Base-by-base conservation (phyloP, 2,797 vertebrate species). In the Alfaro cultratus region DNA sequence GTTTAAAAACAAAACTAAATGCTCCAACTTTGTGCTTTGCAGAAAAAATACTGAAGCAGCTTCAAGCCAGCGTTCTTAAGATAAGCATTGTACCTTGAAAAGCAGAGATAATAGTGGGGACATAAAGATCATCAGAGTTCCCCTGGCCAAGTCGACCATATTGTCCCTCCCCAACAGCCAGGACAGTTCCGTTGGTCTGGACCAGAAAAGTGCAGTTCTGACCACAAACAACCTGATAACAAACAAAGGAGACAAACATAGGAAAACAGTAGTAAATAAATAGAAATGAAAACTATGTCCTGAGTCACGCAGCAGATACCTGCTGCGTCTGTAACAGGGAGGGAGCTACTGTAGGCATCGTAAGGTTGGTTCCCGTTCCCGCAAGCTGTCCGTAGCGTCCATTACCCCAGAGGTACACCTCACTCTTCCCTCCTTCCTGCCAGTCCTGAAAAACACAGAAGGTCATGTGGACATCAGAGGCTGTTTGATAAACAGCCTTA, bases 181-280 rank as follows among this genome's bases (percentile, higher is more conserved):
- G 85, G 11, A 96, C 96, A 0, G 94, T 92, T 45, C 96, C 96
- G 41, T 95, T 96, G 70, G 95, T 95, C 89, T 96, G 96, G 72
- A 97, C 91, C 87, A 96, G 88, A 88, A 97, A 97, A 23, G 96
- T 96, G 81, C 96, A 97, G 94, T 97, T 96, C 91, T 96, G 96
- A 76, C 96, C 96, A 47, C 96, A 97, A 60, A 96, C 95, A 64
- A 96, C 95, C 96, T 97, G 76, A 79, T 70, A 15, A 49, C 74
- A 71, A 41, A 81, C 76, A 86, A 41, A 83, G 46, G 39, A 60
- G 23, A 43, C 1, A 80, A 46, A 47, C 49, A 62, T 84, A 4
- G 75, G 3, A 78, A 76, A 84, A 75, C 23, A 29, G 45, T 11
- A 68, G 41, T 2, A 74, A 31, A 47, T 3, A 71, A 36, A 45